Conservation (phyloP, 2,113 vertebrate species). For the Ammospiza nelsoni region DNA sequence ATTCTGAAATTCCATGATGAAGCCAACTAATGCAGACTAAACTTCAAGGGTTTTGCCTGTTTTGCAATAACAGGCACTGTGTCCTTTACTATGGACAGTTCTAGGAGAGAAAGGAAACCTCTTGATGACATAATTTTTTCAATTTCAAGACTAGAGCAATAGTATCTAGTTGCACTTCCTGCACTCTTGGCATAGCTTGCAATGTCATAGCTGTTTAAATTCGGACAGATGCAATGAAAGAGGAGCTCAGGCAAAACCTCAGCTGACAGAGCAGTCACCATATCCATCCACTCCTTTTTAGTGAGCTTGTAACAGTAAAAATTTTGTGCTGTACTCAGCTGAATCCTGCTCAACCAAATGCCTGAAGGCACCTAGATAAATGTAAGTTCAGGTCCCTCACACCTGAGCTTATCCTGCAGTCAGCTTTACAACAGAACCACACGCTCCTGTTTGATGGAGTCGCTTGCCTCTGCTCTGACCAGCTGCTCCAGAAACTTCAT, state of each 20-base stretch:
- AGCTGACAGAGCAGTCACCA: neutral
- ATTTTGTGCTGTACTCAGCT: neutral
- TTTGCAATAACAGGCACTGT: neutral
- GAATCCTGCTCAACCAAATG: neutral
- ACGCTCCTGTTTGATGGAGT: neutral
- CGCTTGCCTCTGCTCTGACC: neutral
- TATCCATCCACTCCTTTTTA: neutral
- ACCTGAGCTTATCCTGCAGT: neutral
- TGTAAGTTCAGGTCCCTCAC: neutral
- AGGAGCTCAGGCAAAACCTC: neutral
- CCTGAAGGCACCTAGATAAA: neutral
- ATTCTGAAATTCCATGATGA: neutral
- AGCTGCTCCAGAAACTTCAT: neutral
- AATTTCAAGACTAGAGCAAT: neutral
- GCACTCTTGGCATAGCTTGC: neutral
- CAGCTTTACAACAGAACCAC: rapidly evolving
- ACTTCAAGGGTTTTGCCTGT: neutral
- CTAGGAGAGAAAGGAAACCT: neutral
- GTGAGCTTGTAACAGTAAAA: neutral
- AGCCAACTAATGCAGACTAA: neutral
- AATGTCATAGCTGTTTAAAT: neutral
- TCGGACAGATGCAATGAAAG: neutral
- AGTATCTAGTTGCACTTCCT: neutral
- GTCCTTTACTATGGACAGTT: neutral
- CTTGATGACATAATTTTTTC: neutral